Percentiles rank a stretch among this genome's conserved stretches.
These are phyloP conservation scores for Macheiramphus alcinus DNA, from an alignment of 2,113 vertebrate genomes.

Conservation along the genomic window DNA sequence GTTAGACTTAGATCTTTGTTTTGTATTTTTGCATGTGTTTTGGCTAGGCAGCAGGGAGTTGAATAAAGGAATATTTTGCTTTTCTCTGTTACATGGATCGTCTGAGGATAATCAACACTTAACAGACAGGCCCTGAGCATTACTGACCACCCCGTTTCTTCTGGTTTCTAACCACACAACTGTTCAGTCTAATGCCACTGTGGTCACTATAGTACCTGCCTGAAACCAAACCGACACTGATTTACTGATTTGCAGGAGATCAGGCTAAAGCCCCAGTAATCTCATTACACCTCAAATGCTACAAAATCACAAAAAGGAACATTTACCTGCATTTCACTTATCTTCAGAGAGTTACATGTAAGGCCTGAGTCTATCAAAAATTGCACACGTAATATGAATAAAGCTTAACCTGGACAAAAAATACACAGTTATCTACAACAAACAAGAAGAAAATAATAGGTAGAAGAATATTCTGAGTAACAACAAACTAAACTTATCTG, in stretches of 20 bases:
- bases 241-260: not conserved
- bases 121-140: not conserved
- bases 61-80: not conserved
- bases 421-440: not conserved
- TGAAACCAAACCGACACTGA: not conserved
- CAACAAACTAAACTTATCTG: not conserved
- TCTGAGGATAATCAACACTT: not conserved
- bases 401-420: not conserved
- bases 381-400: not conserved
- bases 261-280: not conserved
- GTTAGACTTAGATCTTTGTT: not conserved
- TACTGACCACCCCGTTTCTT: not conserved
- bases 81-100: not conserved
- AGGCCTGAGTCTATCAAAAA: not conserved
- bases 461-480: not conserved
- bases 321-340: not conserved
- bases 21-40: not conserved
- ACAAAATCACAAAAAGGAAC: not conserved
- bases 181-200: not conserved
- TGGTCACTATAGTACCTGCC: not conserved
- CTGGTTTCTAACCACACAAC: not conserved
- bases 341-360: not conserved
- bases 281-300: not conserved
- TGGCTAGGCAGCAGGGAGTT: not conserved
- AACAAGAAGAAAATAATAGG: not conserved